Percentiles rank a stretch among this genome's conserved stretches.
phyloP scores from a whole-genome alignment of 2,797 vertebrate species.

The Linurgus olivaceus region DNA sequence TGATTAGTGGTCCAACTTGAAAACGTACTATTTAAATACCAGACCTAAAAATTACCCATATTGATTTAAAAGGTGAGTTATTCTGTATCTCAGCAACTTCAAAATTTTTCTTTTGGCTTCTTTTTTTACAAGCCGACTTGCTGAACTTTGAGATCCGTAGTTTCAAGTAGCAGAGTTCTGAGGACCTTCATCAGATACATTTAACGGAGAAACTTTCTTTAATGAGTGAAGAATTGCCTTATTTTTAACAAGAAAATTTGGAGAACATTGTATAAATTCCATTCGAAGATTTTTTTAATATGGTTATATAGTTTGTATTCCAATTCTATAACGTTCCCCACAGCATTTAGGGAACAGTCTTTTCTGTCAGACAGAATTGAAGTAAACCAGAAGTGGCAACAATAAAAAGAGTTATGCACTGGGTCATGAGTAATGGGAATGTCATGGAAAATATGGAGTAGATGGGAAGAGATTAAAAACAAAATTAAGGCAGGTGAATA shows the following conservation, averaged over 20 bases:
- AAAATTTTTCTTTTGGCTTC: not conserved
- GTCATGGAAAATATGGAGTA: fast-evolving
- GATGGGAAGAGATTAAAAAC: not conserved
- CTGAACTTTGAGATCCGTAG: fast-evolving
- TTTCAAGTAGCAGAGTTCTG: not conserved
- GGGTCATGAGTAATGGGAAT: not conserved
- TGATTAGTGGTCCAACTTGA: not conserved
- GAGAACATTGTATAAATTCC: not conserved
- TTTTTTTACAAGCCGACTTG: not conserved
- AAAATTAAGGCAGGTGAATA: not conserved
- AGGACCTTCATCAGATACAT: not conserved
- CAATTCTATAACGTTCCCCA: not conserved
- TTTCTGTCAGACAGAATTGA: not conserved
- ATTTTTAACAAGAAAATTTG: not conserved
- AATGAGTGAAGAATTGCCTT: not conserved
- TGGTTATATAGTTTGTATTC: not conserved
- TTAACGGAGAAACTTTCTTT: not conserved
- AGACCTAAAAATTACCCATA: not conserved
- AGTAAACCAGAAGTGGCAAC: not conserved
- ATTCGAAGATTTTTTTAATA: not conserved
- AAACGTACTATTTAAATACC: not conserved
- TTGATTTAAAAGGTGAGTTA: not conserved
- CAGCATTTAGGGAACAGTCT: not conserved
- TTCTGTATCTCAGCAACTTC: not conserved
- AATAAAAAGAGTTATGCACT: not conserved